phyloP scores from a whole-genome alignment of 2,888 invertebrate species.

The Marronus borbonicus region DNA sequence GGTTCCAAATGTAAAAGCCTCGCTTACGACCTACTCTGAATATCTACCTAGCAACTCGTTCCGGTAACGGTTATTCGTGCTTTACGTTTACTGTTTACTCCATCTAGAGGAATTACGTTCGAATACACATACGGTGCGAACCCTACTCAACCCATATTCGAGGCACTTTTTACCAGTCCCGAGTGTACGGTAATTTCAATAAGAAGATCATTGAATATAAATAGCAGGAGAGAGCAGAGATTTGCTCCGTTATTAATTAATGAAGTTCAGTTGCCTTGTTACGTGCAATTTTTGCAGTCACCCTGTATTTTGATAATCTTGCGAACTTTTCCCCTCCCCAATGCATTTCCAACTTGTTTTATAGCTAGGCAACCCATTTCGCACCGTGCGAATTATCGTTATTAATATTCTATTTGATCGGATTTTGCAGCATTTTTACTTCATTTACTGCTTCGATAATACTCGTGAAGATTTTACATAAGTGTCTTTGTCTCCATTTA shows the following conservation, averaged over 20 bases:
- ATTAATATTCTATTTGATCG: no score
- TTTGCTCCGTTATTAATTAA: background rate
- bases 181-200: slow-evolving; percentile 32
- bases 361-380: no score
- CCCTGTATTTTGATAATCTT: no score
- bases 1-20: background rate
- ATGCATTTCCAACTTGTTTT: no score
- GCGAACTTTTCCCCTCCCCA: no score
- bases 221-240: background rate
- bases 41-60: background rate
- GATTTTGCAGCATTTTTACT: no score
- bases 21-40: slow-evolving; percentile 24
- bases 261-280: background rate
- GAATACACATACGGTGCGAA: background rate
- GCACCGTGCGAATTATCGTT: no score
- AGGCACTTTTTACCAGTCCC: slow-evolving; percentile 5
- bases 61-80: slow-evolving; percentile 20
- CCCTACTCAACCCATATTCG: no score
- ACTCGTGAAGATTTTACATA: no score
- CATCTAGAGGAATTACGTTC: background rate
- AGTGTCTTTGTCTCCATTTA: no score
- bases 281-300: no score
- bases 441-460: no score
- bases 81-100: background rate
- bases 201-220: background rate